A percentile compares a stretch with the other conserved stretches of the same genome.
These are phyloP conservation scores for Sycophila sp. DNA, from an alignment of 1,140 invertebrate genomes.

Conservation along the genomic window DNA sequence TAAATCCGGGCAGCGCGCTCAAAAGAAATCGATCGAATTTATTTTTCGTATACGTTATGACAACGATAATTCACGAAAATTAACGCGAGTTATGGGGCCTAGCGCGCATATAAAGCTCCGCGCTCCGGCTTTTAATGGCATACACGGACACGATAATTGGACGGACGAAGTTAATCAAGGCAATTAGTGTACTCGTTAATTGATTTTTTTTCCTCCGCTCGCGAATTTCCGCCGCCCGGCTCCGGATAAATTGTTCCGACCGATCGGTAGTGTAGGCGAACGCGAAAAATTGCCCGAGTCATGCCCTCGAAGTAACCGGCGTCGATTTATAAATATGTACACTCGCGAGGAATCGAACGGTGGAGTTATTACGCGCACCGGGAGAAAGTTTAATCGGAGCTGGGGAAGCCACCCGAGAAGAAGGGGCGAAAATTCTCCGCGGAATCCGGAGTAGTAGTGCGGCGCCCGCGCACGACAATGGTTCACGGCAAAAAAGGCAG, in stretches of 20 bases:
- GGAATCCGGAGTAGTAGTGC: constrained; percentile 6
- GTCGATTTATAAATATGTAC: too few relatives aligned
- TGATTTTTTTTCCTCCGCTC: neutral
- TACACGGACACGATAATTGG: neutral
- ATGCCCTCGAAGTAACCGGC: too few relatives aligned
- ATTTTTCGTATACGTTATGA: neutral
- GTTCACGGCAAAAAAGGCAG: constrained; percentile 19
- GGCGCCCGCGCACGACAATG: constrained; percentile 17
- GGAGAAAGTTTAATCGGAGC: neutral
- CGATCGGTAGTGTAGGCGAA: too few relatives aligned
- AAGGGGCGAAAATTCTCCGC: neutral
- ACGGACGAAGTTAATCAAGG: neutral
- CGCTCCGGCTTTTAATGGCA: neutral
- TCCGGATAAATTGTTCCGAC: neutral
- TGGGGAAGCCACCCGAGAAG: constrained; percentile 27
- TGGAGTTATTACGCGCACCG: too few relatives aligned
- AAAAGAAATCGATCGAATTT: neutral
- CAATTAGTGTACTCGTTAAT: neutral
- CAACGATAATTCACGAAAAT: constrained; percentile 10
- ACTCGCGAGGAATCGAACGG: too few relatives aligned
- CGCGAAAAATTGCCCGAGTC: too few relatives aligned
- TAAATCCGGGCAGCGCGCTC: neutral
- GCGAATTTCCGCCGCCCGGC: neutral
- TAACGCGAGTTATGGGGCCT: neutral
- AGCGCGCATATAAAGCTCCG: too few relatives aligned